These are phyloP conservation scores for Heliangelus exortis DNA, from an alignment of 2,797 vertebrate genomes.

Conservation along the genomic window DNA sequence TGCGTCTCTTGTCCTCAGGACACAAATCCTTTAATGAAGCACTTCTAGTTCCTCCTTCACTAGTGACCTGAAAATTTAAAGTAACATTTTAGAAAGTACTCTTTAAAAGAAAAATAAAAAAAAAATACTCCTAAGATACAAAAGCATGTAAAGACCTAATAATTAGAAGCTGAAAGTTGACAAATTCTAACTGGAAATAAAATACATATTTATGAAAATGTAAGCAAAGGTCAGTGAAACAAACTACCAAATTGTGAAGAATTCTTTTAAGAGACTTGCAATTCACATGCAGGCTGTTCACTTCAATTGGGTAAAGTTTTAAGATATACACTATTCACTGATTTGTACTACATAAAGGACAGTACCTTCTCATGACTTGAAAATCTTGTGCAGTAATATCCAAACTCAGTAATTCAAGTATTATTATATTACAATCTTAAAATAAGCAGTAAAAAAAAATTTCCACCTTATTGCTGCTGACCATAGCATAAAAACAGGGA, in stretches of 20 bases:
- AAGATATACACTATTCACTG: neutral
- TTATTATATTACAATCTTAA: neutral
- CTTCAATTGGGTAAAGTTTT: neutral
- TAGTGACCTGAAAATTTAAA: slow-evolving; percentile 79
- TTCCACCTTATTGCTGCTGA: neutral
- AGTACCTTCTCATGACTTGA: neutral
- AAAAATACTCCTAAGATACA: slow-evolving; percentile 45
- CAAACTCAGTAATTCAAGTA: neutral
- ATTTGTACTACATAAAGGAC: neutral
- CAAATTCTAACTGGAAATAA: slow-evolving; percentile 6
- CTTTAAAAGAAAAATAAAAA: slow-evolving; percentile 20
- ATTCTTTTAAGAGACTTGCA: neutral
- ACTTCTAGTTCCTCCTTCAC: slow-evolving; percentile 78
- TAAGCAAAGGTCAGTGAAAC: neutral
- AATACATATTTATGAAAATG: neutral
- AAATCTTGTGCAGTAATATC: neutral
- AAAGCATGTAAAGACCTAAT: slow-evolving; percentile 45
- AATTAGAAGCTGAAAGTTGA: slow-evolving; percentile 17
- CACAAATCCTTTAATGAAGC: slow-evolving; percentile 95
- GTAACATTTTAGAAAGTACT: slow-evolving; percentile 22
- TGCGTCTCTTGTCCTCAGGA: slow-evolving; percentile 95
- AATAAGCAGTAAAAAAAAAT: accelerated
- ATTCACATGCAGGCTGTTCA: neutral
- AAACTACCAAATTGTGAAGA: neutral
- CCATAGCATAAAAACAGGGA: neutral